Percentiles rank a stretch among this genome's conserved stretches.
phyloP scores from a whole-genome alignment of 2,888 invertebrate genomes.

The Bibio marci region DNA sequence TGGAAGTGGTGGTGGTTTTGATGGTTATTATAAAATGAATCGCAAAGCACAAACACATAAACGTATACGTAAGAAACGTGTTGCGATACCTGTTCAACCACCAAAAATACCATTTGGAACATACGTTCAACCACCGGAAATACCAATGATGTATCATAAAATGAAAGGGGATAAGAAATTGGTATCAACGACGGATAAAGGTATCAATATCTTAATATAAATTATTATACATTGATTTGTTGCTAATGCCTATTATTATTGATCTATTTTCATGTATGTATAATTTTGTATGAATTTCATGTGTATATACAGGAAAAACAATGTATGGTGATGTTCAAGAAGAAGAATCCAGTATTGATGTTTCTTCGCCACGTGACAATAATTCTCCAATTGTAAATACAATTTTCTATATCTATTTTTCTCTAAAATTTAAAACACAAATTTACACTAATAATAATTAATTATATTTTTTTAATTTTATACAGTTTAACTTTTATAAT shows the following conservation, averaged over 20 bases:
- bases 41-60: slow-evolving; percentile 53
- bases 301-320: slow-evolving; percentile 11
- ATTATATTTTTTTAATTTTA: no score
- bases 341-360: slow-evolving; percentile 45
- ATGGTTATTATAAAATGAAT: slow-evolving; percentile 45
- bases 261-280: no score
- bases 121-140: slow-evolving; percentile 46
- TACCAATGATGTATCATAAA: slow-evolving; percentile 37
- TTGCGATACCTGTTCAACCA: slow-evolving; percentile 71
- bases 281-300: neutral
- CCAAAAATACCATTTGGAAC: slow-evolving; percentile 59
- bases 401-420: neutral
- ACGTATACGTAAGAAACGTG: slow-evolving; percentile 52
- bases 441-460: neutral
- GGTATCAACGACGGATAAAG: slow-evolving; percentile 20
- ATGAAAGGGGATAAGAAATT: slow-evolving; percentile 16
- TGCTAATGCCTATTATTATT: no score
- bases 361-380: slow-evolving; percentile 44
- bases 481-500: no score
- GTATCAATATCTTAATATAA: slow-evolving; percentile 11
- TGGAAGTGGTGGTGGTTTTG: slow-evolving; percentile 34
- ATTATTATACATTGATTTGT: neutral
- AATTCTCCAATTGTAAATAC: slow-evolving; percentile 41
- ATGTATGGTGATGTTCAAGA: slow-evolving; percentile 25
- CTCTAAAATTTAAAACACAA: neutral